Conservation (phyloP, 2,113 vertebrate genomes). For the Alosa alosa region DNA sequence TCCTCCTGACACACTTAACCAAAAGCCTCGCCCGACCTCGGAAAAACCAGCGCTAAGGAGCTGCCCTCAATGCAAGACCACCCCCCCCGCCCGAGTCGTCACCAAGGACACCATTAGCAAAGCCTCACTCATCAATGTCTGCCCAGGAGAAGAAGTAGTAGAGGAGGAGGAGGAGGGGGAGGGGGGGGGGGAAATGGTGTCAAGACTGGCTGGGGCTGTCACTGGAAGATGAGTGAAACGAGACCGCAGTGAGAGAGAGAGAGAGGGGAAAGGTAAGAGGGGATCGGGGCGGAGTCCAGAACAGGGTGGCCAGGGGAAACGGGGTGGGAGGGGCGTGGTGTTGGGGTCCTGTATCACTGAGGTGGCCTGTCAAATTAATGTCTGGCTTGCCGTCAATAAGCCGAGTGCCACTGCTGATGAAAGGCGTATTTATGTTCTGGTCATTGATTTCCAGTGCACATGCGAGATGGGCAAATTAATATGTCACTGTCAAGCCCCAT, state of each 20-base stretch:
- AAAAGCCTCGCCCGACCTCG: background rate
- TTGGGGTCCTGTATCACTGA: conserved; percentile 24
- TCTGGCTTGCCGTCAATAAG: conserved; percentile 44
- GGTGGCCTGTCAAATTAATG: conserved; percentile 48
- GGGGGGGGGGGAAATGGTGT: conserved; percentile 12
- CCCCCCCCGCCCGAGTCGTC: no score
- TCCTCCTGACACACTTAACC: background rate
- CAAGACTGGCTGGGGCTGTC: background rate
- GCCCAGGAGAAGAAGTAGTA: background rate
- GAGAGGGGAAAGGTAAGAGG: conserved; percentile 39
- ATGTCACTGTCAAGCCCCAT: conserved; percentile 24
- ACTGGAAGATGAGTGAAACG: conserved; percentile 37
- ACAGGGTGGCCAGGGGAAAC: background rate
- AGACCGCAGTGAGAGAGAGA: conserved; percentile 22
- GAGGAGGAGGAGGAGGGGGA: background rate
- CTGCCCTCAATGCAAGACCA: background rate
- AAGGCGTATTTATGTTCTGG: conserved; percentile 36
- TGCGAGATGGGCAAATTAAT: conserved; percentile 19
- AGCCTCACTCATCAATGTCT: background rate
- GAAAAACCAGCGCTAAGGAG: background rate
- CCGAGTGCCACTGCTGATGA: conserved; percentile 44
- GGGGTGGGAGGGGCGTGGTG: background rate
- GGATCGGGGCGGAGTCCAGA: background rate
- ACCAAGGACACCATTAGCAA: background rate
- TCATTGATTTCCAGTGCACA: conserved; percentile 37